phyloP scores from a whole-genome alignment of 2,113 vertebrate genomes.

The Ctenomys sociabilis region DNA sequence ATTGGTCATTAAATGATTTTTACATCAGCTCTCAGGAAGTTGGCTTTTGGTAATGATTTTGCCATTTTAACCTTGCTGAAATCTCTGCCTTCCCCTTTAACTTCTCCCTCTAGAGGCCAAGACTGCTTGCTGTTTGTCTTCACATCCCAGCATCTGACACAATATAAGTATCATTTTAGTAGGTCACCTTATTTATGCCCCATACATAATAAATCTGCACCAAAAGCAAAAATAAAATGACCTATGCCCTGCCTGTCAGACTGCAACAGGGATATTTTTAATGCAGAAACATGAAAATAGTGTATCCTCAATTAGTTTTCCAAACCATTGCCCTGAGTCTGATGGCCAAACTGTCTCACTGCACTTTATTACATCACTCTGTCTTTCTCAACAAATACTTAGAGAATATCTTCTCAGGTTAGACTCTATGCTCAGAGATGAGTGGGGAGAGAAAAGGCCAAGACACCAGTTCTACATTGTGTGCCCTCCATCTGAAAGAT shows the following conservation, averaged over 20 bases:
- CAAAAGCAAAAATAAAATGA: neutral
- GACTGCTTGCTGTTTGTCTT: neutral
- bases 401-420: neutral
- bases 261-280: neutral
- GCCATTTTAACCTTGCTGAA: neutral
- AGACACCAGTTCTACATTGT: neutral
- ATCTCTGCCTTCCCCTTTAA: neutral
- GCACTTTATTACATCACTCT: neutral
- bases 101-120: neutral
- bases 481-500: neutral
- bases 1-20: neutral
- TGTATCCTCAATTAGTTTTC: neutral
- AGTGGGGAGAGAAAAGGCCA: slow-evolving; percentile 8
- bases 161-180: neutral
- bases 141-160: neutral
- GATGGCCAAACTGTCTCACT: neutral
- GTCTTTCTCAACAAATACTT: neutral
- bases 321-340: neutral
- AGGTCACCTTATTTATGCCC: neutral
- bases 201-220: neutral
- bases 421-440: neutral
- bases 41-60: neutral
- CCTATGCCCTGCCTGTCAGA: neutral
- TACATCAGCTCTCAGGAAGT: neutral
- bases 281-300: neutral